Base-by-base conservation (phyloP, 2,113 vertebrate species). In the Neogale vison region DNA sequence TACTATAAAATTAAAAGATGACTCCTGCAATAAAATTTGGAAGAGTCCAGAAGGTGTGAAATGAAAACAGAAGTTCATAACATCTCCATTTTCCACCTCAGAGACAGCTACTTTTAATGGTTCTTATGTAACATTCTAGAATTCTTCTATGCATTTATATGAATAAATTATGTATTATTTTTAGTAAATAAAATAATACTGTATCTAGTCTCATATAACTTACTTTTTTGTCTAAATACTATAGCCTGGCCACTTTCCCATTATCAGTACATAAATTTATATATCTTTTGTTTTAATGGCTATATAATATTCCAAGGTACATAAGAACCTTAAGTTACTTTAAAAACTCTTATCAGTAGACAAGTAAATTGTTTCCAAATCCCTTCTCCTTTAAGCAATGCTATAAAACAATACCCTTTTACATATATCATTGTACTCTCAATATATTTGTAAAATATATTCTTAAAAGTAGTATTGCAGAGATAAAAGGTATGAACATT, bases 1-100 rank as follows among this genome's bases (percentile, higher is more conserved):
- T 69, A 69, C 34, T 79, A 76, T 88, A 84, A 90, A 97, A 88
- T 81, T 93, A 93, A 47, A 92, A 95, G 61, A 94, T 67, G 87
- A 95, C 20, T 87, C 23, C 11, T 95, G 9, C 34, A 89, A 87
- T 83, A 87, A 91, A 93, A 82, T 36, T 23, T 76, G 72, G 17
- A 89, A 71, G 36, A 72, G 69, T 91, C 77, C 34, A 85, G 45
- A 84, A 23, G 42, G 36, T 31, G 57, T 55, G 80, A 88, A 93
- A 83, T 90, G 67, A 92, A 96, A 94, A 96, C 17, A 13, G 63
- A 83, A 77, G 26, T 42, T 36, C 18, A 88, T 10, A 94, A 76
- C 65, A 92, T 82, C 65, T 82, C 79, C 34, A 93, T n/a, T 91
- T 23, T 26, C 74, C 1, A 77, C 29, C 52, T 65, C 31, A 63